These are phyloP conservation scores for Schizothorax lantsangensis DNA, from an alignment of 2,797 vertebrate species.

Conservation along the genomic window DNA sequence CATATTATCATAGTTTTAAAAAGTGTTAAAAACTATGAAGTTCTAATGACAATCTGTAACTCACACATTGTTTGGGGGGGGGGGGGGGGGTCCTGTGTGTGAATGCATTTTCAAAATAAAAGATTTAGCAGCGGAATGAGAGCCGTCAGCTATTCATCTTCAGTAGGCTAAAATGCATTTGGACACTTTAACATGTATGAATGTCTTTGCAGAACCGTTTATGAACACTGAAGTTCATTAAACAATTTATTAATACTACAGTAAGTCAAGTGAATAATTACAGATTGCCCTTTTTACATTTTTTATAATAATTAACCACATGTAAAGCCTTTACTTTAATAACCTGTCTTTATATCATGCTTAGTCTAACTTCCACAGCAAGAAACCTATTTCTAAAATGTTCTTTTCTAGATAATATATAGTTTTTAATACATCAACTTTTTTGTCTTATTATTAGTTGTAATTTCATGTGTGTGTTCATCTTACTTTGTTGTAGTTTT, in stretches of 20 bases:
- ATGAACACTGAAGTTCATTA: background rate
- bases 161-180: background rate
- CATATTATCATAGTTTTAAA: background rate
- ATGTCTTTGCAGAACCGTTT: background rate
- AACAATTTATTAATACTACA: background rate
- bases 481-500: background rate
- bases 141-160: background rate
- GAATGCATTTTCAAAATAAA: background rate
- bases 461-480: background rate
- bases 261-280: background rate
- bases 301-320: background rate
- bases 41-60: background rate
- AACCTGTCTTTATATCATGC: background rate
- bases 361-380: background rate
- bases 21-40: background rate
- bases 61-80: no score
- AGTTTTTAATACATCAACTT: background rate
- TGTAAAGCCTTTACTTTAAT: background rate
- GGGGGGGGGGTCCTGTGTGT: background rate
- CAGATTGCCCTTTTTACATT: background rate
- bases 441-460: background rate
- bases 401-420: no score
- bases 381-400: background rate
- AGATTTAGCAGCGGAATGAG: background rate
- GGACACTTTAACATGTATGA: background rate